Evolutionary conservation across 2,888 invertebrate genomes (phyloP).

Genomic region (Crepidodera aurea): DNA sequence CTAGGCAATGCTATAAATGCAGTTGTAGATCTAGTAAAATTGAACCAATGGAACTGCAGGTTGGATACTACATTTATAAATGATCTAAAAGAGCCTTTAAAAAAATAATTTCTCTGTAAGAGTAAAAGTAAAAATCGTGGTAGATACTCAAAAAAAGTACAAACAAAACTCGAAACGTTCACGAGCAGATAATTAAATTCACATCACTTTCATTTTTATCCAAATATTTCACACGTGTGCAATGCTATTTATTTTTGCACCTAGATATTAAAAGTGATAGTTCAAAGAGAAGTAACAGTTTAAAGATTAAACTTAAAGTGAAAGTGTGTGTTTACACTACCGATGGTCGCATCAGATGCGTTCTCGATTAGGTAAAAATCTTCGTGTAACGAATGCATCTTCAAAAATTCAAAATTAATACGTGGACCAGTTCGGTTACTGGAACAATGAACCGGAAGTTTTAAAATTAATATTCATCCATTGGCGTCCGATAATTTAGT

Average conservation of each 20-base stretch:
- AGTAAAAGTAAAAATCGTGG: too few species aligned
- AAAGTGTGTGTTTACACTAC: constrained; percentile 21
- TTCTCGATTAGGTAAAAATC: neutral
- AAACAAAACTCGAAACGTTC: neutral
- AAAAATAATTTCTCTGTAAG: too few species aligned
- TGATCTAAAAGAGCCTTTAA: too few species aligned
- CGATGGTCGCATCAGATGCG: neutral
- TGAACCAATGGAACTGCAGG: too few species aligned
- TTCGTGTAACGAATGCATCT: constrained; percentile 3
- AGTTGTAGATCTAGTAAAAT: too few species aligned
- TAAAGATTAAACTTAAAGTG: constrained; percentile 21
- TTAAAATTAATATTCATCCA: too few species aligned
- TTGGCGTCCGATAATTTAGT: too few species aligned
- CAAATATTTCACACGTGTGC: constrained; percentile 28
- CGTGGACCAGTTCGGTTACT: neutral
- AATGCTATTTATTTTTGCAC: constrained; percentile 35
- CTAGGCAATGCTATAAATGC: too few species aligned
- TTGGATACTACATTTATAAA: too few species aligned
- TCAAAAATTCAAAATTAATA: neutral
- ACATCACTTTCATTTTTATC: constrained; percentile 28
- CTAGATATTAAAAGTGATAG: constrained; percentile 41
- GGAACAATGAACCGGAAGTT: neutral
- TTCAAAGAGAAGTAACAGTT: constrained; percentile 25
- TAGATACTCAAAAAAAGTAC: too few species aligned
- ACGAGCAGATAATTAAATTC: constrained; percentile 10